Evolutionary conservation across 2,888 invertebrate species (phyloP).

Genomic region (Tetranychus piercei): DNA sequence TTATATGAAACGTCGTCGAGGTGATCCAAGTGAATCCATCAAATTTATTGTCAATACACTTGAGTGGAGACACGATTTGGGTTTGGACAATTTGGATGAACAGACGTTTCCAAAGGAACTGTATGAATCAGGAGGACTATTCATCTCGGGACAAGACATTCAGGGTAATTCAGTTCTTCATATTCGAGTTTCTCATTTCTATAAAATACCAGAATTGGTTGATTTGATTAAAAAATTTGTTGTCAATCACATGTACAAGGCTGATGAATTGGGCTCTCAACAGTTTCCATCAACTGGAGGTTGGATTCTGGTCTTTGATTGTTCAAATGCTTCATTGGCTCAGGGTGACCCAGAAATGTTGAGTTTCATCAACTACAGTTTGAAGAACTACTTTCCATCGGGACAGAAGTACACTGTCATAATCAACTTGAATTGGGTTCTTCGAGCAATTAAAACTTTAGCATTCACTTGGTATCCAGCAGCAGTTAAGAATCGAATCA

Average conservation of each 20-base stretch:
- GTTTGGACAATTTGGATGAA: not conserved
- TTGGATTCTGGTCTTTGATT: conserved; percentile 1
- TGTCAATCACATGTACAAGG: not conserved
- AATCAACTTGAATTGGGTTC: not conserved
- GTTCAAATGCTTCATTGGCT: conserved; percentile 3
- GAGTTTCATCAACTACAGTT: not conserved
- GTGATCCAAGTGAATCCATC: not conserved
- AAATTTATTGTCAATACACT: not conserved
- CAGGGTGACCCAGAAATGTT: not conserved
- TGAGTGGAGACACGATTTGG: not conserved
- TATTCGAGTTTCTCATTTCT: not conserved
- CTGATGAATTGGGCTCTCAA: not conserved
- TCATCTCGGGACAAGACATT: not conserved
- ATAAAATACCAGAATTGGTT: not conserved
- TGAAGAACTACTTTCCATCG: conserved; percentile 3
- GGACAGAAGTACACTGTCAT: not conserved
- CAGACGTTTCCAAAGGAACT: conserved; percentile 3
- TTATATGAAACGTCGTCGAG: not conserved
- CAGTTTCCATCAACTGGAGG: not conserved
- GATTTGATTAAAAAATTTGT: not conserved
- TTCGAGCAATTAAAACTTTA: not conserved
- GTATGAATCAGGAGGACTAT: not conserved
- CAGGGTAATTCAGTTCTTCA: not conserved
- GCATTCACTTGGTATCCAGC: conserved; percentile 3
- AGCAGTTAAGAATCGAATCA: not conserved